Evolutionary conservation across 2,888 invertebrate genomes (phyloP), one percentile per base, ranked within the genome.

Genomic region (Cyclophora albipunctata): DNA sequence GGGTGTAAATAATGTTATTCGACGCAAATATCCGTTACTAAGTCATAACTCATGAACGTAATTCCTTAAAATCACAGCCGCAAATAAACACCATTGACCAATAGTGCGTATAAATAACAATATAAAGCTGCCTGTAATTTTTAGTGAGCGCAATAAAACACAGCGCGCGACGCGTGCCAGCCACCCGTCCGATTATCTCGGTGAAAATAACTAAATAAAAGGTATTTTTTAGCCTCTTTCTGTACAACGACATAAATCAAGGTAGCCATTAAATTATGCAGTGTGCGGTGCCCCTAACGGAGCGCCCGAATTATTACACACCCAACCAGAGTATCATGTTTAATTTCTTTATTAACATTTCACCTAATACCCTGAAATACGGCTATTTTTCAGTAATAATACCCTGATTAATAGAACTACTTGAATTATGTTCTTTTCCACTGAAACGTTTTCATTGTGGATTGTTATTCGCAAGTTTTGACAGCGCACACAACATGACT

Each of bases 251-350:
- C 51, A 71, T 77, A 78, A 78, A 78, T 78, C 78, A 75, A 59
- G 62, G 52, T 47, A 51, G 61, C 62, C 66, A 73, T 75, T 71
- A 75, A 76, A 74, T 78, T 74, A 76, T 75, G 69, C 71, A 72
- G 51, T 52, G 57, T 51, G 52, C 61, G 66, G 64, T 51, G 57
- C 59, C 48, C 45, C 51, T 63, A 59, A 62, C 62, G 47, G 62
- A 63, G 69, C 65, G 67, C 67, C 67, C 64, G 59, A 69, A 67
- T 66, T 64, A 67, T 66, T 66, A 62, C 48, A 51, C 59, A 7
- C 34, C 37, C 34, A 40, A 40, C 40, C 20, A 34, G 33, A 3
- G 6, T 49, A 41, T 41, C 6, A 34, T 34, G 6, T 20, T 20
- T 43, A 43, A 34, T 43, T 34, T 43, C 34, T 6, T 7, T 33